Base-by-base conservation (phyloP, 2,888 invertebrate genomes). In the Cosmorhoe ocellata region DNA sequence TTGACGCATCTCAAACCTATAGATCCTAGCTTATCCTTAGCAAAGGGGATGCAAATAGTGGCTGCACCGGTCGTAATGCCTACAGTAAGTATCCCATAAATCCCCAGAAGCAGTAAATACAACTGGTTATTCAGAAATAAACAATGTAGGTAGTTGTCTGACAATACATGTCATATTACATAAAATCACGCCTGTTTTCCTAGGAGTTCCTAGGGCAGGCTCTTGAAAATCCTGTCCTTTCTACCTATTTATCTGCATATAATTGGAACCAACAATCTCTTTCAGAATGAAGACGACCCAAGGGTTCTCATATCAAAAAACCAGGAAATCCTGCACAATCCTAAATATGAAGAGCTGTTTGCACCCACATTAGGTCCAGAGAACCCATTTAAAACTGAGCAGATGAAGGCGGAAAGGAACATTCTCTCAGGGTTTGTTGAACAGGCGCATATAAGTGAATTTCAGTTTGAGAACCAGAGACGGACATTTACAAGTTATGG, bases 391-490 rank as follows among this genome's bases (percentile, higher is more conserved):
- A 94, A 96, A 82, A 97, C 98, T 0, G 94, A 95, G 71, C 98
- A 98, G 71, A 95, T 97, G 89, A 93, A 92, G 58, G 96, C 98
- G 0, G 91, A 92, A 4, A 95, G 97, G 74, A 99, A 99, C 76
- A 98, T 96, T 67, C 87, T 99, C 8, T 95, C 99, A 0, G 99
- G 99, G 0, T 98, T 93, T 84, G 96, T 98, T 0, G 99, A 99
- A 75, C 94, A 95, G 58, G 98, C 99, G 0, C 97, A 99, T 79
- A 94, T 99, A 40, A 99, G 96, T 83, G 96, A 97, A 66, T 99
- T 99, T 82, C 97, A 98, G 69, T 99, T 99, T 92, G 99, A 99
- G 81, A 97, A 97, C 77, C 98, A 99, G 76, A 91, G 99, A 49
- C 89, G 98, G 67, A 99, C 98, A 11, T 99, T 99, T 79, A 94